Evolutionary conservation across 2,797 vertebrate species (phyloP), one percentile per base, ranked within the genome.

Genomic region (Staurois parvus): DNA sequence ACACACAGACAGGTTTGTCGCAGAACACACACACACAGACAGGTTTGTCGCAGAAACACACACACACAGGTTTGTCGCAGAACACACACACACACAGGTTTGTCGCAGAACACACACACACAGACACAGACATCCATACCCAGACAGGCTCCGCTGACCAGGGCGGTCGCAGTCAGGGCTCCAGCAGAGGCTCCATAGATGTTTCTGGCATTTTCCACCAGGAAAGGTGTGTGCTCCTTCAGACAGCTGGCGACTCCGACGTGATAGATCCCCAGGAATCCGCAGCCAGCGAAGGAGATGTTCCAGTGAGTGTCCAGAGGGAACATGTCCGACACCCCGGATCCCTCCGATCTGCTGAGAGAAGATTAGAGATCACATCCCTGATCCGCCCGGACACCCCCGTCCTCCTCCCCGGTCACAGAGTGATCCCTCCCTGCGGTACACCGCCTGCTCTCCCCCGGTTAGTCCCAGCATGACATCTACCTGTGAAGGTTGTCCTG

Each of bases 281-380:
- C 98, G 75, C 98, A 99, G 24, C 98, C 98, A 1, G 98, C 98
- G 87, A 99, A 99, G 28, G 98, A 99, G 88, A 99, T 97, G 90
- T 96, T 99, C 98, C 98, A 99, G 7, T 95, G 92, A 59, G 96
- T 93, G 89, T 97, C 97, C 84, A 89, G 86, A 17, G 97, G 96
- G 88, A 99, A 98, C 98, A 99, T 99, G 89, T 90, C 90, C 85
- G 67, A 75, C 7, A 17, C 7, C 21, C 12, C 62, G 7, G 26
- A 8, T 45, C 32, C 13, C 13, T 76, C n/a, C 34, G 56, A 59
- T 28, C 2, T 26, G 15, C 24, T n/a, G 21, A 15, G 10, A 52
- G 52, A 42, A 73, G 40, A 79, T n/a, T n/a, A 29, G 21, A 40
- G 32, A 29, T 2, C n/a, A 42, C 42, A 37, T 37, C 8, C 12